phyloP scores from a whole-genome alignment of 2,888 invertebrate species.

The Catocala nupta region DNA sequence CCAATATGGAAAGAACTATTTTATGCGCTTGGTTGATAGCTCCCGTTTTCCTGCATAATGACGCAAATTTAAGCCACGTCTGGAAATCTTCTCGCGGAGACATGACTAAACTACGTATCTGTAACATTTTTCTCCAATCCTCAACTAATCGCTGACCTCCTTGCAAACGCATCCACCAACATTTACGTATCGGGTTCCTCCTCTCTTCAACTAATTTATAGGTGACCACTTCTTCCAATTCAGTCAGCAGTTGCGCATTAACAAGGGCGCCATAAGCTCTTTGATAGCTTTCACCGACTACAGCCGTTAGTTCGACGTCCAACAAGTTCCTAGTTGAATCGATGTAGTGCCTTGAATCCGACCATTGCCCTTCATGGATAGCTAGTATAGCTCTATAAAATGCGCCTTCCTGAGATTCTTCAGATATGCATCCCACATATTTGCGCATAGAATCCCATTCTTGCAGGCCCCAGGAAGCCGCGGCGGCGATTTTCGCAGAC shows the following conservation, averaged over 20 bases:
- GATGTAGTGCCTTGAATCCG: conserved; percentile 92
- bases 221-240: conserved; percentile 98
- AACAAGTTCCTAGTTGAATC: conserved; percentile 97
- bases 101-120: conserved; percentile 97
- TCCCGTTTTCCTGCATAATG: conserved; percentile 97
- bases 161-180: conserved; percentile 98
- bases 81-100: conserved; percentile 97
- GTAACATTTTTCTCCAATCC: conserved; percentile 99
- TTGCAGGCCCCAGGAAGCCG: conserved; percentile 98
- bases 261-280: conserved; percentile 98
- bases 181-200: conserved; percentile 91
- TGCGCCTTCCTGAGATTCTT: conserved; percentile 97
- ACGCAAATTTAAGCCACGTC: conserved; percentile 98
- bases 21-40: conserved; percentile 96
- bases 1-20: conserved; percentile 94
- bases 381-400: conserved; percentile 97
- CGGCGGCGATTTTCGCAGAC: conserved; percentile 96
- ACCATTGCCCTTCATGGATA: conserved; percentile 93
- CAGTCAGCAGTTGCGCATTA: conserved; percentile 98
- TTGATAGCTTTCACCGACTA: conserved; percentile 98
- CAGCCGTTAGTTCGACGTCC: conserved; percentile 97
- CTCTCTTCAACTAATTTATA: conserved; percentile 98
- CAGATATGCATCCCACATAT: conserved; percentile 94
- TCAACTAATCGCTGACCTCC: conserved; percentile 98
- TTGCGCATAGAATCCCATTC: conserved; percentile 98